phyloP scores from a whole-genome alignment of 2,888 invertebrate genomes.

The Pristionchus fissidentatus region DNA sequence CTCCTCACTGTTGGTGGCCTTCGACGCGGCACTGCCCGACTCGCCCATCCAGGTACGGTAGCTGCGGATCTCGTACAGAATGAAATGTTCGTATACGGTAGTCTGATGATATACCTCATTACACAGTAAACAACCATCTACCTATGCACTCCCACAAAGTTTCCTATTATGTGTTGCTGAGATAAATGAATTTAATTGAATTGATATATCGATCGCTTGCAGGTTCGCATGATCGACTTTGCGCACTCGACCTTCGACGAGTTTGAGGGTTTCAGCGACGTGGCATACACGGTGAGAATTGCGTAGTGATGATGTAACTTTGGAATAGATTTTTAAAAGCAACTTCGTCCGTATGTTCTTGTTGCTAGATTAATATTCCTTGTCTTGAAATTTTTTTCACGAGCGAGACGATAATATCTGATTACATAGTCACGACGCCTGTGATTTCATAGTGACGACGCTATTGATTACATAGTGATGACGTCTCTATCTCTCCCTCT shows the following conservation, averaged over 20 bases:
- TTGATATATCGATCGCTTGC: constrained; percentile 75
- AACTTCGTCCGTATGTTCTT: not conserved
- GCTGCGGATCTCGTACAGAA: not conserved
- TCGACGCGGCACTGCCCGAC: constrained; percentile 62
- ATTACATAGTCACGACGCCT: no score
- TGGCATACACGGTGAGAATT: constrained; percentile 42
- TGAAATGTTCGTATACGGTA: not conserved
- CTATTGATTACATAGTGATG: no score
- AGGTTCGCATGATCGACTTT: constrained; percentile 95
- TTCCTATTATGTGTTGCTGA: no score
- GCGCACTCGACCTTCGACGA: constrained; percentile 82
- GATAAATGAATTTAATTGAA: no score
- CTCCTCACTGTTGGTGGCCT: constrained; percentile 71
- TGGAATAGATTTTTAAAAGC: not conserved
- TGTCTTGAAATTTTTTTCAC: no score
- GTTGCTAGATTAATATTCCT: no score
- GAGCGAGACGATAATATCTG: no score
- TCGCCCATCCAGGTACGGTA: constrained; percentile 47
- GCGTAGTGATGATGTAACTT: not conserved
- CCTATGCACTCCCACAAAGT: no score
- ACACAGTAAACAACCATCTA: no score
- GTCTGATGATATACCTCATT: not conserved
- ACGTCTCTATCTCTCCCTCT: not conserved
- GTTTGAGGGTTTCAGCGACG: constrained; percentile 54
- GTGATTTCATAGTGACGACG: no score